Base-by-base conservation (phyloP, 2,888 invertebrate genomes). In the Leptodirus hochenwartii region DNA sequence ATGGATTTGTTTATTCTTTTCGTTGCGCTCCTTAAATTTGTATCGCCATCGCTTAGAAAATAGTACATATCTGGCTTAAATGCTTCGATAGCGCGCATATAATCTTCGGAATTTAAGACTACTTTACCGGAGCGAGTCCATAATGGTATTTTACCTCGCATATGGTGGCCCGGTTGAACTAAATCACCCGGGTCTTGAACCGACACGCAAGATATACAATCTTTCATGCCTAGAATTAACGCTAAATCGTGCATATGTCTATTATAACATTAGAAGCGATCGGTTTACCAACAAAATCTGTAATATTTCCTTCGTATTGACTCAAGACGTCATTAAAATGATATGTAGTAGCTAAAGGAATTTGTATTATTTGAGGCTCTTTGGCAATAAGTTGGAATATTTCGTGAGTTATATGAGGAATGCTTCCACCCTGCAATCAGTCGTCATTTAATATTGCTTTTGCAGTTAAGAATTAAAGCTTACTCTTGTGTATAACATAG, bases 31-130 rank as follows among this genome's bases (percentile, higher is more conserved):
- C 60, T 55, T 5, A 58, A 50, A 45, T 73, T 64, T 23, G 74
- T 78, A 42, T 77, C 74, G 22, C 72, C 71, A 62, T 90, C 88
- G 48, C 76, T 75, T 42, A 90, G 58, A 9, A 76, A 69, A 49
- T 80, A 70, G 56, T 79, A 82, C 47, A 82, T 68, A 50, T 85
- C 80, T 22, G 90, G 87, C 51, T 69, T 67, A 49, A 77, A 74
- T 15, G 64, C 53, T 56, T 84, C 77, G 39, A 85, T 69, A 20
- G 77, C 48, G 43, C 78, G 66, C 72, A 88, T 77, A 52, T 79
- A 77, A 58, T 61, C 61, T 30, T 72, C 58, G 0, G 71, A 54
- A 32, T 64, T 62, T 17, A 88, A 51, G 39, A 66, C 53, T 34
- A 64, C 64, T 53, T 80, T 79, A 23, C 90, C 91, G 38, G 66